Percentiles rank a stretch among this genome's conserved stretches.
These are phyloP conservation scores for Chaunax sp. DNA, from an alignment of 2,797 vertebrate genomes.

Conservation along the genomic window DNA sequence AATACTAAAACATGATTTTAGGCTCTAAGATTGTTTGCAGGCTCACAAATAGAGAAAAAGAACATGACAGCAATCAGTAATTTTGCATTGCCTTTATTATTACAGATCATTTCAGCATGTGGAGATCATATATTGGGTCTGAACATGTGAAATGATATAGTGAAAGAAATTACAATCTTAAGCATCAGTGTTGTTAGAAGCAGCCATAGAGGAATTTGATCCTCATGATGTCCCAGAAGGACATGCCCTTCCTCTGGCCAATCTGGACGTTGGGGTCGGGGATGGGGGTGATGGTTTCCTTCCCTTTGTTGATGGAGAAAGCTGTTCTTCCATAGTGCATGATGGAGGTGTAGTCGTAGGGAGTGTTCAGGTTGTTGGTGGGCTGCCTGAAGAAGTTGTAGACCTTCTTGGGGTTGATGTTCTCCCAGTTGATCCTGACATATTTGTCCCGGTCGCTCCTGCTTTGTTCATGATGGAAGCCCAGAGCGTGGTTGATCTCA, in stretches of 20 bases:
- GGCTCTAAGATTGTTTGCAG: no score
- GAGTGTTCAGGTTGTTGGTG: conserved; percentile 79
- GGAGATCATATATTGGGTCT: no score
- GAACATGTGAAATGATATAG: no score
- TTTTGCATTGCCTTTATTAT: no score
- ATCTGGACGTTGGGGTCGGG: conserved; percentile 32
- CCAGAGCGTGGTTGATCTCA: conserved; percentile 76
- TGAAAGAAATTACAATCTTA: neutral
- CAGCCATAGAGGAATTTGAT: conserved; percentile 52
- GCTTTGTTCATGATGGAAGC: conserved; percentile 80
- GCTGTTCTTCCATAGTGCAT: conserved; percentile 79
- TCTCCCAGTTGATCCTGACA: conserved; percentile 78
- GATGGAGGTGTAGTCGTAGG: conserved; percentile 80
- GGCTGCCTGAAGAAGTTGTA: conserved; percentile 73
- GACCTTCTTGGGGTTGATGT: conserved; percentile 52
- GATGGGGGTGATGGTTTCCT: conserved; percentile 57
- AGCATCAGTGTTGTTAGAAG: neutral
- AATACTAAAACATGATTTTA: no score
- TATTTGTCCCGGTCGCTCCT: conserved; percentile 80
- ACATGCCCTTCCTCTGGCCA: conserved; percentile 48
- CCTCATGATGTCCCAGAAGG: conserved; percentile 45
- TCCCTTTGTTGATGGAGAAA: conserved; percentile 38
- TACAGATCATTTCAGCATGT: no score
- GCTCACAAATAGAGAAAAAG: no score
- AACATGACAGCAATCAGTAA: no score